Evolutionary conservation across 2,888 invertebrate genomes (phyloP), one percentile per base, ranked within the genome.

Genomic region (Apantesis nais): DNA sequence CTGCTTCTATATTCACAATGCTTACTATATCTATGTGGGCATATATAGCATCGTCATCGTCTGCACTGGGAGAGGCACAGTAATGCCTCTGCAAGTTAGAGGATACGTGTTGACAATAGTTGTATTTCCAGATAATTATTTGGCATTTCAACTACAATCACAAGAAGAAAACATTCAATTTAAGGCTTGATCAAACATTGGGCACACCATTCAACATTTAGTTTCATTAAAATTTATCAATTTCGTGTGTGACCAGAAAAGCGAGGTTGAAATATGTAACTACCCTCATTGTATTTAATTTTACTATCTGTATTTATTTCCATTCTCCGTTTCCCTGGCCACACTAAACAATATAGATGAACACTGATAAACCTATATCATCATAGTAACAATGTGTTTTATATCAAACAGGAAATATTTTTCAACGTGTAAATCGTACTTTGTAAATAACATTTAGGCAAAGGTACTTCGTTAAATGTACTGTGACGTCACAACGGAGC

Each of bases 161-260:
- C 22, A 52, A 58, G 29, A 52, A 16, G 58, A 29, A 62, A 29
- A 69, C 69, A 75, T 67, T 70, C 64, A 68, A 55, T 34, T n/a
- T 52, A 66, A 55, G 70, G 78, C 79, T 78, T 74, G 76, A 78
- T 82, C 83, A 80, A 80, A 80, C 80, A 82, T 82, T 72, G 55
- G 71, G 75, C 65, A 75, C 72, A 72, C 19, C 66, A 66, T 70
- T 62, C 44, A 44, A 70, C 71, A 70, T 73, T 68, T 44, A 67
- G 62, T 69, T 52, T 74, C 52, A 39, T 55, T 48, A 68, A 60
- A 69, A 39, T 55, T 55, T 71, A 7, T 69, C 37, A 72, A 61
- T 34, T 39, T 62, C 11, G 68, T 71, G 69, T 4, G 65, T 67
- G 78, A 70, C 74, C 73, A 76, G 70, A 25, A 62, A 68, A 60